Base-by-base conservation (phyloP, 2,113 vertebrate genomes). In the Albula glossodonta region DNA sequence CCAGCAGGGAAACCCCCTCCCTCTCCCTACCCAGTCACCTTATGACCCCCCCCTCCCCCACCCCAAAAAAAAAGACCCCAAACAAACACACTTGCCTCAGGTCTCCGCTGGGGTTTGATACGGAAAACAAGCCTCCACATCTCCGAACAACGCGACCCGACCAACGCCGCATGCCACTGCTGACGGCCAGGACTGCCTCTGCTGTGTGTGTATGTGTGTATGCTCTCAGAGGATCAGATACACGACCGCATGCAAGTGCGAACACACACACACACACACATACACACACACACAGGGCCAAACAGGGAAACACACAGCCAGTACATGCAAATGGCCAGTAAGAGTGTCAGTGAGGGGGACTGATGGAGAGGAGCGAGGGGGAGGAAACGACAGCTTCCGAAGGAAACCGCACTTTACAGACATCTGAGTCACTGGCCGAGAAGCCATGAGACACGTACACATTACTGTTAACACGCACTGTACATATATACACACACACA, bases 111-210 rank as follows among this genome's bases (percentile, higher is more conserved):
- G 31, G 31, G 87, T 87, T 93, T 94, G 90, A 41, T 92, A 88
- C 93, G 92, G 2, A 94, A 94, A 10, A 94, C 89, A 56, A 92
- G 91, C 90, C 90, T 93, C 91, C 93, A 90, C 93, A 93, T 94
- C 85, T 91, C 92, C 22, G 22, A 51, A 22, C 82, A 88, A 87
- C 88, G 19, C 0, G 57, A 88, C n/a, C 49, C 15, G 15, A 41
- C 31, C 31, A 19, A 49, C 7, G 52, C 66, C 52, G 66, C 85
- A 80, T 79, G 80, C 22, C 85, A 81, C 22, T 41, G 17, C 41
- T 49, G 5, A 11, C 2, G 17, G 41, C 22, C 19, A 22, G 9
- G 53, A 7, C 52, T 31, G 52, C n/a, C 57, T 12, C 19, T 17
- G 8, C 1, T 22, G 49, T 31, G 2, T 81, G 7, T 12, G 7